These are phyloP conservation scores for Callipepla californica DNA, from an alignment of 2,113 vertebrate species.

Conservation along the genomic window DNA sequence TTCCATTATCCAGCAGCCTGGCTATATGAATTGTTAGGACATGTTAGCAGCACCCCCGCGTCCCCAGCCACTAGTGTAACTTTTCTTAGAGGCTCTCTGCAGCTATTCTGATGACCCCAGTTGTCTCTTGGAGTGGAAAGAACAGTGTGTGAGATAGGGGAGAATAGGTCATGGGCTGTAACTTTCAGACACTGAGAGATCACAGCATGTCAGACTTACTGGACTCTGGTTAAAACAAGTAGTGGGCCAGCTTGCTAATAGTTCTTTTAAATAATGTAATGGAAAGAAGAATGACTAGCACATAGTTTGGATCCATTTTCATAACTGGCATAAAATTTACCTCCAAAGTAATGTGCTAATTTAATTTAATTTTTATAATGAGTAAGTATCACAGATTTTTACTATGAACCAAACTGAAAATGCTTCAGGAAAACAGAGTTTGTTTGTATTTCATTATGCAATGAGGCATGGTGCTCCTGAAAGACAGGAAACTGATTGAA, in stretches of 20 bases:
- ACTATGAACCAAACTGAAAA: conserved; percentile 4
- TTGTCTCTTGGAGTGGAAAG: background rate
- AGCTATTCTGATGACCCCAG: background rate
- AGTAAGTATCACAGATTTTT: background rate
- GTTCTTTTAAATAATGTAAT: background rate
- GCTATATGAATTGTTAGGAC: background rate
- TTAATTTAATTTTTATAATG: background rate
- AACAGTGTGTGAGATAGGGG: background rate
- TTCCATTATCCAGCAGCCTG: background rate
- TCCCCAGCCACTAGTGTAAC: background rate
- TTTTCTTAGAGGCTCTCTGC: background rate
- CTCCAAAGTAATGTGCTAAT: background rate
- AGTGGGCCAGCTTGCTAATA: background rate
- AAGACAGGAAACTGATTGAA: conserved; percentile 25
- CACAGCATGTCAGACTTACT: background rate
- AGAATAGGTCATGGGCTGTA: background rate
- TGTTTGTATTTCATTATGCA: background rate
- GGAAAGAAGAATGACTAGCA: background rate
- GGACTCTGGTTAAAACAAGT: background rate
- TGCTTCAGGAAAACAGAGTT: background rate
- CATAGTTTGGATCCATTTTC: background rate
- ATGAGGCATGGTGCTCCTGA: background rate
- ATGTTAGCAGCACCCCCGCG: background rate
- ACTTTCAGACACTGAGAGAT: background rate
- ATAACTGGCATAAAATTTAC: background rate